Evolutionary conservation across 2,888 invertebrate genomes (phyloP).

Genomic region (Griposia aprilina): DNA sequence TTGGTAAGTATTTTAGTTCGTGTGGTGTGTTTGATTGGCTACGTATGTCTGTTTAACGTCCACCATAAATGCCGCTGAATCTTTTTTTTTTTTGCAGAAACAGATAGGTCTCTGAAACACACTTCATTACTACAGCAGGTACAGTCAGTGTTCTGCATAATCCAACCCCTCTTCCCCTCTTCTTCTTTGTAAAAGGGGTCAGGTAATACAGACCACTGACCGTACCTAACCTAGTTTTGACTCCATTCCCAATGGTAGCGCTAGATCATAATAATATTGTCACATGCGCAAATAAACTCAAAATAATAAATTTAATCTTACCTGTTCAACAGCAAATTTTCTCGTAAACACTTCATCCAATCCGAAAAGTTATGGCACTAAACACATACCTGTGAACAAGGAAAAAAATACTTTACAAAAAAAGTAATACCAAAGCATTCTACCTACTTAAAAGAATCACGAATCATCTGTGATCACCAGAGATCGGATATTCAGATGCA

Average conservation of each 20-base stretch:
- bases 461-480: background rate
- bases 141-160: too few relatives aligned
- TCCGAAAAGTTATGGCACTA: conserved; percentile 11
- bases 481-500: too few relatives aligned
- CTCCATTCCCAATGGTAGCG: too few relatives aligned
- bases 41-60: background rate
- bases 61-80: background rate
- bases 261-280: background rate
- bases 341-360: conserved; percentile 45
- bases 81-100: background rate
- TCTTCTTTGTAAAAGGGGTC: too few relatives aligned
- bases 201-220: too few relatives aligned
- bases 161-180: too few relatives aligned
- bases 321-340: conserved; percentile 12
- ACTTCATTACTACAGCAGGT: too few relatives aligned
- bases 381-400: conserved; percentile 47
- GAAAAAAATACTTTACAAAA: background rate
- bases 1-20: background rate
- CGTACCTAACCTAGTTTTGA: too few relatives aligned
- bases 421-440: background rate
- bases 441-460: background rate
- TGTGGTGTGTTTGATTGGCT: background rate
- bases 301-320: conserved; percentile 3
- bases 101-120: background rate
- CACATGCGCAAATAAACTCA: background rate